Conservation (phyloP, 2,113 vertebrate genomes). For the Saccopteryx bilineata region DNA sequence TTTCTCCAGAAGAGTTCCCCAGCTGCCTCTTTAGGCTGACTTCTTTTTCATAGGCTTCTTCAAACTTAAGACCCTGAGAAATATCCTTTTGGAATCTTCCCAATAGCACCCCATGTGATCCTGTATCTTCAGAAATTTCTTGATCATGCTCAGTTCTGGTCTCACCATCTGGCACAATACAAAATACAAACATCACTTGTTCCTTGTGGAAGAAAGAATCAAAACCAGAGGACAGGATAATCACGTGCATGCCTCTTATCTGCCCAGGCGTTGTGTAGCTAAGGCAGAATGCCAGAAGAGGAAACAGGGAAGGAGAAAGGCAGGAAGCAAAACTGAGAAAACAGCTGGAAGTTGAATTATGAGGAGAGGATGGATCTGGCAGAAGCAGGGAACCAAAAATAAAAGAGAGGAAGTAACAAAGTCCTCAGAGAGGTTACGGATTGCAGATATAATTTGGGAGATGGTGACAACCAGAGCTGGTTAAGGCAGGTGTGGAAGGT, state of each 20-base stretch:
- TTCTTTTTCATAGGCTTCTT: conserved; percentile 75
- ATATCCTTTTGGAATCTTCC: conserved; percentile 75
- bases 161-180: conserved; percentile 80
- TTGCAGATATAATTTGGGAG: background rate
- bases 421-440: background rate
- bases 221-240: conserved; percentile 25
- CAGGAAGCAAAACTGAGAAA: background rate
- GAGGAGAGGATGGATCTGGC: background rate
- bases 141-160: conserved; percentile 70
- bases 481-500: background rate
- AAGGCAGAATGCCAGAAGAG: conserved; percentile 3
- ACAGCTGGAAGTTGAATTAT: background rate
- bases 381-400: background rate
- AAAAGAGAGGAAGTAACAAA: background rate
- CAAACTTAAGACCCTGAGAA: conserved; percentile 80
- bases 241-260: background rate
- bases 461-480: background rate
- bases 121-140: conserved; percentile 74
- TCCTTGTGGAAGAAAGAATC: conserved; percentile 5
- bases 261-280: background rate
- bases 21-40: conserved; percentile 69
- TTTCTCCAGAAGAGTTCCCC: conserved; percentile 66
- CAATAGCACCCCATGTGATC: conserved; percentile 51
- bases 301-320: background rate
- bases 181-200: conserved; percentile 70